Percentiles rank a stretch among this genome's conserved stretches.
These are phyloP conservation scores for Drymonia ruficornis DNA, from an alignment of 2,888 invertebrate genomes.

Conservation along the genomic window DNA sequence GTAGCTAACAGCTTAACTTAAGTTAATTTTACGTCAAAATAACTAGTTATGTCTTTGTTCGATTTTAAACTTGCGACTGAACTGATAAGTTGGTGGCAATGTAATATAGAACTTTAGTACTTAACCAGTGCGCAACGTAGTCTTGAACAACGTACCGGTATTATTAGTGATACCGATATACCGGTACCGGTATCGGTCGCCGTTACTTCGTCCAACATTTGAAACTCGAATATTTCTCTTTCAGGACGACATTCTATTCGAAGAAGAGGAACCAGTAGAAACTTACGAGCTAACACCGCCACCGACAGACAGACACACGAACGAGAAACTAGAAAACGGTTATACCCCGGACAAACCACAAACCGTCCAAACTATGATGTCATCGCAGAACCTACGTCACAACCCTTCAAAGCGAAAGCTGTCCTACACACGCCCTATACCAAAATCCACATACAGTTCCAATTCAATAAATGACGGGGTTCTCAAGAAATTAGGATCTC, in stretches of 20 bases:
- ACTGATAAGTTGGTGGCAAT: too few relatives aligned
- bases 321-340: constrained; percentile 36
- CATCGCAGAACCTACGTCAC: constrained; percentile 54
- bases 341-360: constrained; percentile 19
- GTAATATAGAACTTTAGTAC: too few relatives aligned
- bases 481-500: constrained; percentile 68
- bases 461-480: constrained; percentile 84
- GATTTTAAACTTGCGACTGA: too few relatives aligned
- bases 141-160: too few relatives aligned
- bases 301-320: constrained; percentile 14
- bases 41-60: too few relatives aligned
- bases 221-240: constrained; percentile 34
- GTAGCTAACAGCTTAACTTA: too few relatives aligned
- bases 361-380: constrained; percentile 20
- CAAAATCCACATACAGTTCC: constrained; percentile 82
- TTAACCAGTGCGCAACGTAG: too few relatives aligned
- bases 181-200: too few relatives aligned
- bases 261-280: constrained; percentile 71
- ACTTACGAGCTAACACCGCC: constrained; percentile 43
- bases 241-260: constrained; percentile 75
- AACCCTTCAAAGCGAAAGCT: constrained; percentile 70
- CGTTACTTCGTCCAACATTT: neutral
- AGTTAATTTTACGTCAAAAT: too few relatives aligned
- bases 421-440: constrained; percentile 62
- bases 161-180: too few relatives aligned